These are phyloP conservation scores for Garra rufa DNA, from an alignment of 2,113 vertebrate species.

Conservation along the genomic window DNA sequence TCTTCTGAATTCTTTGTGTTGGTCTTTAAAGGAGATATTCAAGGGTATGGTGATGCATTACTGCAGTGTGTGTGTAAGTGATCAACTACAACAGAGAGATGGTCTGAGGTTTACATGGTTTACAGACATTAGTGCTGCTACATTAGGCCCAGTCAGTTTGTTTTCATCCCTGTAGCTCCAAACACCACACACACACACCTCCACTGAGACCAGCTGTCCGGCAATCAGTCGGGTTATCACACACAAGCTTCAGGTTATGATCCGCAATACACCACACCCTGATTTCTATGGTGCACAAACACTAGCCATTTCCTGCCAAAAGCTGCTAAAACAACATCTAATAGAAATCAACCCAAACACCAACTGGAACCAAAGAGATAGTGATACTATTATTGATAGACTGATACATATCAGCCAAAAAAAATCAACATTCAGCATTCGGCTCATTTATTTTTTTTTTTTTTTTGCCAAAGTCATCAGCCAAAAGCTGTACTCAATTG, in stretches of 20 bases:
- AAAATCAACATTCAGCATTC: not conserved
- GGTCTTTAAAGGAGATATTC: not conserved
- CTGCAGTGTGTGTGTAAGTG: not conserved
- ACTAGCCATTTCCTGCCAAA: slow-evolving; percentile 1
- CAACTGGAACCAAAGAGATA: not conserved
- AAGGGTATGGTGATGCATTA: not conserved
- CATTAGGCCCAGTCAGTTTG: slow-evolving; percentile 55
- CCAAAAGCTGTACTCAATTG: not conserved
- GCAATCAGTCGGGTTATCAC: not conserved
- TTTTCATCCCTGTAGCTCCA: not conserved
- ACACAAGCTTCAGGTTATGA: slow-evolving; percentile 7
- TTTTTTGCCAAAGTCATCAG: not conserved
- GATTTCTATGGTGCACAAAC: not conserved
- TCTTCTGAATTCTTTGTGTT: not conserved
- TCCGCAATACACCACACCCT: not conserved
- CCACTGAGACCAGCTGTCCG: slow-evolving; percentile 15
- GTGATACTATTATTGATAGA: not conserved
- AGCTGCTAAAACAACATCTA: not conserved
- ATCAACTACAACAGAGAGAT: slow-evolving; percentile 8
- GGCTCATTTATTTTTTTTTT: too few species aligned
- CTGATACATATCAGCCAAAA: not conserved
- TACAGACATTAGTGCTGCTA: slow-evolving; percentile 62
- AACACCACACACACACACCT: not conserved
- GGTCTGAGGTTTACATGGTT: slow-evolving; percentile 30
- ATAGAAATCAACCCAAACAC: slow-evolving; percentile 10